phyloP scores from a whole-genome alignment of 2,797 vertebrate species.

The Notoglanidium macrostoma region DNA sequence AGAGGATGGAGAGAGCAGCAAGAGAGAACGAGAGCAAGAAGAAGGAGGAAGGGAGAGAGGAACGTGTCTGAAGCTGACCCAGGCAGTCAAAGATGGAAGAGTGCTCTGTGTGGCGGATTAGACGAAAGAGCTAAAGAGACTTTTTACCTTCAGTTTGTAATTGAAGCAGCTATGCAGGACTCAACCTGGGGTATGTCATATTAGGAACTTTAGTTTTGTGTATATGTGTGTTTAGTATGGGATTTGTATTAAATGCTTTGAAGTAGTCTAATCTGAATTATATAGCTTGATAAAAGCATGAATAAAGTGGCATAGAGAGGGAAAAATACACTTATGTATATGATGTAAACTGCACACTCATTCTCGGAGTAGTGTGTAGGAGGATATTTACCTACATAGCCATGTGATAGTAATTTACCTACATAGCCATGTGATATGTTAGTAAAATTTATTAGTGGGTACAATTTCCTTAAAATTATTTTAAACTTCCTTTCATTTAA shows the following conservation, averaged over 20 bases:
- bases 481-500: not conserved
- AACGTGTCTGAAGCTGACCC: slow-evolving; percentile 28
- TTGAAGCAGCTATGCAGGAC: slow-evolving; percentile 27
- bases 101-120: slow-evolving; percentile 18
- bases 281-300: not conserved
- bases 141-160: not conserved
- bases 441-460: not conserved
- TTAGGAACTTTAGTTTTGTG: not conserved
- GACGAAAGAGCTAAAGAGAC: slow-evolving; percentile 17
- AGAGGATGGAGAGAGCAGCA: slow-evolving; percentile 29
- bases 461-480: not conserved
- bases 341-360: not conserved
- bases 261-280: not conserved
- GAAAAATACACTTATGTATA: not conserved
- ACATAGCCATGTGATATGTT: not conserved
- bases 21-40: slow-evolving; percentile 19
- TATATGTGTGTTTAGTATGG: slow-evolving; percentile 19
- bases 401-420: not conserved
- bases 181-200: slow-evolving; percentile 41
- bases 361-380: not conserved
- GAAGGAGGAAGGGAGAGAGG: slow-evolving; percentile 2
- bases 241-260: not conserved
- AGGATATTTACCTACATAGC: too few species aligned
- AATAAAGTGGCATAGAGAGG: not conserved
- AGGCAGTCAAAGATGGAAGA: slow-evolving; percentile 6